Evolutionary conservation across 2,113 vertebrate species (phyloP).

Genomic region (Megalops atlanticus): DNA sequence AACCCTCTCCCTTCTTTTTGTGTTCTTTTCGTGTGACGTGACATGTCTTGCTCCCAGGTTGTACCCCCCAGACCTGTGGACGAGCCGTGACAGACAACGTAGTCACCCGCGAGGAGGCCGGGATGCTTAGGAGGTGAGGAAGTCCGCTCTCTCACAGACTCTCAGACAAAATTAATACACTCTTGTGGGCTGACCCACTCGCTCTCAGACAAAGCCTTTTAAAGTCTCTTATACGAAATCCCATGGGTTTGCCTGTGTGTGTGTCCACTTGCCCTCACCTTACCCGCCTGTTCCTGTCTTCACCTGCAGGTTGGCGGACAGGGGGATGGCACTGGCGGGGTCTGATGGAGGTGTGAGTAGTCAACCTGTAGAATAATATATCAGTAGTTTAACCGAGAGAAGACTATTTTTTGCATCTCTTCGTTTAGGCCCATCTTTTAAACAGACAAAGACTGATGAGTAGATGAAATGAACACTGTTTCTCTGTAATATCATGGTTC

Average conservation of each 20-base stretch:
- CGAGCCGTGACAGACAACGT: conserved; percentile 80
- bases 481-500: no score
- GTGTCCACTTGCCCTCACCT: background rate
- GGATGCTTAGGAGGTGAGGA: conserved; percentile 72
- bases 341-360: conserved; percentile 95
- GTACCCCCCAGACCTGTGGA: conserved; percentile 90
- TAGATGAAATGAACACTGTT: no score
- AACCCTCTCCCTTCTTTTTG: background rate
- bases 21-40: background rate
- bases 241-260: background rate
- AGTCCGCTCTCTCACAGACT: background rate
- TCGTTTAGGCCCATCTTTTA: no score
- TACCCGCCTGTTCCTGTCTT: background rate
- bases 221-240: background rate
- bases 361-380: conserved; percentile 35
- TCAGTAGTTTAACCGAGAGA: background rate
- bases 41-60: conserved; percentile 69
- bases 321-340: conserved; percentile 86
- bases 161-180: background rate
- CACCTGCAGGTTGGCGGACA: conserved; percentile 84
- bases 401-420: background rate
- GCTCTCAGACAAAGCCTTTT: background rate
- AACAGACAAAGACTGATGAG: no score
- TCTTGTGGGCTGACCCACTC: background rate
- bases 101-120: conserved; percentile 82